Conservation (phyloP, 2,888 invertebrate species). For the Agrotis segetum region DNA sequence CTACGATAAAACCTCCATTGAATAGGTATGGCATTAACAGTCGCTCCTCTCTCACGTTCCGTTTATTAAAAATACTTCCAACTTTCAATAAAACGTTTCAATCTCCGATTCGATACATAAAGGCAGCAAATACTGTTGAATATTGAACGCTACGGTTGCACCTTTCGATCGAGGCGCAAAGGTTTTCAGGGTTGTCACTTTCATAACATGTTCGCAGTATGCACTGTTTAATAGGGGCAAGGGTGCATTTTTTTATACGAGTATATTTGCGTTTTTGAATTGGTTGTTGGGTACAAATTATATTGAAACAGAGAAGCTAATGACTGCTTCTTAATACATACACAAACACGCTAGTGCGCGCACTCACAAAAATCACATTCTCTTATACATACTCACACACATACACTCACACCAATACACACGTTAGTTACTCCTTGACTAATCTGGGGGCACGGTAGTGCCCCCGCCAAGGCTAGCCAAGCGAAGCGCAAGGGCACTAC, state of each 20-base stretch:
- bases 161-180: constrained; percentile 4
- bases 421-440: too few relatives aligned
- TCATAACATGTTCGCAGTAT: neutral
- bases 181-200: constrained; percentile 9
- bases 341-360: too few relatives aligned
- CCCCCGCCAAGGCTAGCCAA: too few relatives aligned
- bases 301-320: too few relatives aligned
- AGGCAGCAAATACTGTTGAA: neutral
- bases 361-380: too few relatives aligned
- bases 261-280: too few relatives aligned
- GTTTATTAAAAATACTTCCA: constrained; percentile 34
- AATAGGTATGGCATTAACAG: neutral
- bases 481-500: too few relatives aligned
- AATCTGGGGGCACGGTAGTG: too few relatives aligned
- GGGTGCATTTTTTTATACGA: neutral
- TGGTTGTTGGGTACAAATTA: too few relatives aligned
- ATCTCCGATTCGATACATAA: constrained; percentile 26
- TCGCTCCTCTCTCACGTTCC: constrained; percentile 4
- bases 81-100: constrained; percentile 40
- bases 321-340: too few relatives aligned
- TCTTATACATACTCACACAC: too few relatives aligned
- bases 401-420: too few relatives aligned
- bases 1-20: neutral
- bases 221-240: neutral
- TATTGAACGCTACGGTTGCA: constrained; percentile 28